These are phyloP conservation scores for Mustela lutreola DNA, from an alignment of 2,113 vertebrate species.

Conservation along the genomic window DNA sequence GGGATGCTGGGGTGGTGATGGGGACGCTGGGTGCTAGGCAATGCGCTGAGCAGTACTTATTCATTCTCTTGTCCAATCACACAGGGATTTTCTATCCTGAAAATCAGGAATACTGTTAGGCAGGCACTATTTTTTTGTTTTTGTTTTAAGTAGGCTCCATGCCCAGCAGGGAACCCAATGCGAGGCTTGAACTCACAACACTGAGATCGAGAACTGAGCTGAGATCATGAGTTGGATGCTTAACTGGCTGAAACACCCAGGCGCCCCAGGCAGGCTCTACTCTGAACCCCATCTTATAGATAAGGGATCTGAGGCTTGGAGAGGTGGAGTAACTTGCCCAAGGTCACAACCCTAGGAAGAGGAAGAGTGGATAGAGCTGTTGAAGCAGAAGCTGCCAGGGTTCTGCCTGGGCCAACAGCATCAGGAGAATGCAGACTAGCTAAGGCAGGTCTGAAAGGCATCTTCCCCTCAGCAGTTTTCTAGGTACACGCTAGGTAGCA, in stretches of 20 bases:
- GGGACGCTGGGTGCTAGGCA: not conserved
- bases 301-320: constrained; percentile 41
- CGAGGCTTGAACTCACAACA: not conserved
- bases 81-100: not conserved
- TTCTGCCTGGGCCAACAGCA: not conserved
- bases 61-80: not conserved
- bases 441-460: not conserved
- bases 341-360: constrained; percentile 49
- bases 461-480: not conserved
- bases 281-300: not conserved
- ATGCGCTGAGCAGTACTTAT: not conserved
- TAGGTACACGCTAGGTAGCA: not conserved
- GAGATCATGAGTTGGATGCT: not conserved
- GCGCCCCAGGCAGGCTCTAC: not conserved
- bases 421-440: not conserved
- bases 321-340: constrained; percentile 66
- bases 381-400: not conserved
- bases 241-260: not conserved
- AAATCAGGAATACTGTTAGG: not conserved
- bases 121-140: not conserved
- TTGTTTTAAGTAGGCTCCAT: not conserved
- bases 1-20: not conserved
- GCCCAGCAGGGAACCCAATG: not conserved
- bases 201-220: not conserved
- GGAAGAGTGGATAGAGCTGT: not conserved